Evolutionary conservation across 2,888 invertebrate genomes (phyloP).

Genomic region (Caenorhabditis sinica): DNA sequence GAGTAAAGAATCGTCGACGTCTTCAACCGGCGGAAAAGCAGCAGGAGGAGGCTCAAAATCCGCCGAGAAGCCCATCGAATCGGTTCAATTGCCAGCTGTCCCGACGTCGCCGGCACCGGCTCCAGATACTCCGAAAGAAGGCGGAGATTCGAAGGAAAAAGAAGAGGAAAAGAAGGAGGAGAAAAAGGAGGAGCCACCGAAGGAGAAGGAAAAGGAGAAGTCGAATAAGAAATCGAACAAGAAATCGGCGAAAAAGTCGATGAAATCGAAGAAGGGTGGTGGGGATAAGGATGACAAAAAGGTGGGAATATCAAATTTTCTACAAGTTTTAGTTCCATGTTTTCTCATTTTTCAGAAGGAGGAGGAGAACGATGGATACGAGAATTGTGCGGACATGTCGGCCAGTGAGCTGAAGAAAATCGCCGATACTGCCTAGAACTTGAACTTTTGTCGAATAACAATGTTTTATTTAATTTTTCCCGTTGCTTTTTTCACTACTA

Average conservation of each 20-base stretch:
- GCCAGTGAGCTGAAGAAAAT: constrained; percentile 49
- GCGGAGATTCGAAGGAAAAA: constrained; percentile 3
- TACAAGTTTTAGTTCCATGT: no score
- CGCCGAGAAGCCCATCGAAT: neutral
- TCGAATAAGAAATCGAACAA: constrained; percentile 26
- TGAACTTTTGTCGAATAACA: neutral
- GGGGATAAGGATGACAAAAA: constrained; percentile 32
- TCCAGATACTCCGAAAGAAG: neutral
- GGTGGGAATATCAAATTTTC: no score
- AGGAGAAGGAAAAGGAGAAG: constrained; percentile 8
- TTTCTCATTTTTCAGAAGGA: neutral
- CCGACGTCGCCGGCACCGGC: neutral
- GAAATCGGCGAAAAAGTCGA: constrained; percentile 11
- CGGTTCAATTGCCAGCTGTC: neutral
- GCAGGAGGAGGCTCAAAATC: neutral
- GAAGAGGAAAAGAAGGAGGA: constrained; percentile 20
- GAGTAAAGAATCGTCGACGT: constrained; percentile 10
- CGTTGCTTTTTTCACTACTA: no score
- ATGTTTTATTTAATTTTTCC: neutral
- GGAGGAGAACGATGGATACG: constrained; percentile 43
- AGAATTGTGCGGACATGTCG: constrained; percentile 52
- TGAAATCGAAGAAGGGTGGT: constrained; percentile 25
- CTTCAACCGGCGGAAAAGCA: neutral
- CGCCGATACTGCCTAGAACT: constrained; percentile 16
- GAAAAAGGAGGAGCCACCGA: neutral